Base-by-base conservation (phyloP, 2,888 invertebrate genomes). In the Emmelina monodactyla region DNA sequence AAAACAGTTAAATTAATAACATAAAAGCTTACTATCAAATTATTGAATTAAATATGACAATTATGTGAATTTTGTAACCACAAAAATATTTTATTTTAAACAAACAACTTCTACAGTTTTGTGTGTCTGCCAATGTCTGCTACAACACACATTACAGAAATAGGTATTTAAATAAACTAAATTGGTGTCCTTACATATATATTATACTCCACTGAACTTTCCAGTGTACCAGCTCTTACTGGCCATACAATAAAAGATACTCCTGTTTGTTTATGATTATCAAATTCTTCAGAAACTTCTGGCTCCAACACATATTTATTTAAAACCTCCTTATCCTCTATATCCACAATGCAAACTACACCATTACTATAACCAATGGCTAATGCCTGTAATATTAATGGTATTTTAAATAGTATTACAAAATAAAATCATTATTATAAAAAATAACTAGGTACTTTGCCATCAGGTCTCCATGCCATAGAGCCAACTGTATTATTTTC, bases 381-480 rank as follows among this genome's bases (percentile, higher is more conserved):
- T 42, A 91, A 64, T 45, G 86, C 84, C 80, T 86, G 75, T 25
- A 85, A 63, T 22, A 9, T 1, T n/a, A 28, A 28, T 19, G 19
- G 22, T n/a, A 19, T 19, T 19, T 19, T 19, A 19, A 19, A 19
- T 9, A 19, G 5, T 19, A n/a, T 19, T 9, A 6, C 9, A 19
- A 9, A 19, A 19, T 19, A 19, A 19, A 9, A 19, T 19, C 19
- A 19, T 9, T 19, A 19, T 19, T n/a, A 3, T 22, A 11, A n/a
- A 22, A 13, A 19, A 19, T 19, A 6, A 19, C 9, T 6, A 33
- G 87, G 60, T 51, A 95, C 87, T 72, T 94, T 94, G 46, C 97
- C 96, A 83, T 97, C 97, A 5, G 95, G 94, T 62, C 96, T 85
- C 97, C 97, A 97, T 33, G 92, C 88, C 57, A 97, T 83, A 9